Evolutionary conservation across 2,113 vertebrate genomes (phyloP), one percentile per base, ranked within the genome.

Genomic region (Osmerus mordax): DNA sequence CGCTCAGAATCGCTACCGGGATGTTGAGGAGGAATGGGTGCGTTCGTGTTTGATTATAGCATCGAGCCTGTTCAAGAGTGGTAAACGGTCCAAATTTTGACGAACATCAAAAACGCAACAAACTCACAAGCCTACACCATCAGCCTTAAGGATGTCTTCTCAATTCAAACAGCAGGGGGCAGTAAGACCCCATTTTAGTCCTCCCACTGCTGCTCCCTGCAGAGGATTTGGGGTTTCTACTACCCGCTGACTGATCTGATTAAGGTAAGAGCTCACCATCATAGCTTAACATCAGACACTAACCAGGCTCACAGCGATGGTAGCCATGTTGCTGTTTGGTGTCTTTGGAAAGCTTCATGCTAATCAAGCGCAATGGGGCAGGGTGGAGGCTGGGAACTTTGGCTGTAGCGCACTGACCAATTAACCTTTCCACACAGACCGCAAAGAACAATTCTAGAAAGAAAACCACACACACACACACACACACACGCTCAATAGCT

Each of bases 131-230:
- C 36, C 7, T 41, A 8, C 36, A 6, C 8, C 36, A 9, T 6
- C 36, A 41, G 36, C 36, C 36, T 41, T 3, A 41, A 41, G 36
- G 6, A 41, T 41, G 36, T 41, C 16, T 64, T 6, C 28, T 32
- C 15, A 4, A 29, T 3, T 21, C 19, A 21, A 13, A 12, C 89
- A 80, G 81, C 79, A 90, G 89, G 79, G 86, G 85, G 89, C 84
- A 90, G 84, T 78, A 84, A n/a, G 59, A 76, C 75, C 25, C 69
- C 70, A 77, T 16, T 16, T 69, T 41, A 41, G 13, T 70, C 7
- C 18, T 60, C 19, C 16, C 3, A 2, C 11, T 41, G 61, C 16
- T 64, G 60, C 7, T 64, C 16, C n/a, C 13, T 21, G 0, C 9
- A 65, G 18, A 19, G 32, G 58, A 21, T 3, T 2, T 6, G 62